Evolutionary conservation across 1,140 invertebrate genomes (phyloP), one percentile per base, ranked within the genome.

Genomic region (Sitophilus oryzae): DNA sequence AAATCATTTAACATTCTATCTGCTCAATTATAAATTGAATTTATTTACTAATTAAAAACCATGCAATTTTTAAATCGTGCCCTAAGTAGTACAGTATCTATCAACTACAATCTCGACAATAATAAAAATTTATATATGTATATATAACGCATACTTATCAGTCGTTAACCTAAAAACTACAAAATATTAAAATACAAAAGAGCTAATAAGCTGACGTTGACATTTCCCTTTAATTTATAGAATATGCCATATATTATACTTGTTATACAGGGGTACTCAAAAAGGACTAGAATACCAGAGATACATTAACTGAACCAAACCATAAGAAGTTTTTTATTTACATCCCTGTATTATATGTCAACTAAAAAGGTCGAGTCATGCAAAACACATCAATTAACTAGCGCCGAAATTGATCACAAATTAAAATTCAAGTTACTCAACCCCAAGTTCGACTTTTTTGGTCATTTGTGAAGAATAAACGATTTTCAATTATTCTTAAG

Each of bases 151-250:
- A 52, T 52, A 42, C 38, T 42, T 23, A 52, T 52, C 49, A 52
- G 49, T 52, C 49, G 49, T 52, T 52, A 52, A 52, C 16, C 49
- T 52, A 52, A 52, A 43, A 52, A 16, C 49, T 52, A 52, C 16
- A 30, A 43, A 15, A 40, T 52, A 52, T 30, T 41, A 41, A 52
- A 52, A 52, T 42, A 52, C 34, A 25, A 40, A 50, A 50, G 6
- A 20, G 21, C 15, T 23, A n/a, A n/a, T 14, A 16, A 41, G 14
- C 11, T 38, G 5, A 51, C 16, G 18, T 16, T 42, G 20, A 10
- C 20, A 14, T 37, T n/a, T 11, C 37, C 15, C 10, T 20, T 35
- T 14, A 16, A 35, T 30, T 14, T 15, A 15, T 20, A 37, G 9
- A 47, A 37, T 9, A 37, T 11, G 35, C 25, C 11, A 30, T 30